A percentile compares a stretch with the other conserved stretches of the same genome.
Conservation (phyloP, 2,888 invertebrate genomes). For the Cyclophora punctaria region DNA sequence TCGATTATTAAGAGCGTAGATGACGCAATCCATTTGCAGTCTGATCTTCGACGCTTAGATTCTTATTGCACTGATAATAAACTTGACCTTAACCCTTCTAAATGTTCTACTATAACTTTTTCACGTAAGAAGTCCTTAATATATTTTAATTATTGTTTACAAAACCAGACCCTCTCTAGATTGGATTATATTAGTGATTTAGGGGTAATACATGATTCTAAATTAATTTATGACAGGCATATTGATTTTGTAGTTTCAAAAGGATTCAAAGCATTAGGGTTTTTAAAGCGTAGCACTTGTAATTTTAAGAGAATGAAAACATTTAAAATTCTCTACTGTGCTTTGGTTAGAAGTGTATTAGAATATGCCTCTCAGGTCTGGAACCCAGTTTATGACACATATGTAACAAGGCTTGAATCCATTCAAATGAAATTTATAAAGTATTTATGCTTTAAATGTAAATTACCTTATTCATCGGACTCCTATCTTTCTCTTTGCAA, state of each 20-base stretch:
- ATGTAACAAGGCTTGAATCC: too few species aligned
- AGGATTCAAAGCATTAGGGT: not conserved
- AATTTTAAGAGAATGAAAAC: too few species aligned
- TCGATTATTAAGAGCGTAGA: not conserved
- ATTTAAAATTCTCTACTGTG: too few species aligned
- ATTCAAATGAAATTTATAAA: too few species aligned
- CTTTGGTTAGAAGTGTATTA: too few species aligned
- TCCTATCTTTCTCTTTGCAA: too few species aligned
- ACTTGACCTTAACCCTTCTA: slow-evolving; percentile 3
- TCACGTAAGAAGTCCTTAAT: not conserved
- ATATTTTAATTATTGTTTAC: not conserved
- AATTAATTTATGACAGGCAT: slow-evolving; percentile 2
- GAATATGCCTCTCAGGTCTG: too few species aligned
- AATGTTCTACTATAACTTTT: slow-evolving; percentile 1
- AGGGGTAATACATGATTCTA: slow-evolving; percentile 4
- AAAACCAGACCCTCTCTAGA: not conserved
- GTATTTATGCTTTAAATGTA: too few species aligned
- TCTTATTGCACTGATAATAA: slow-evolving; percentile 2
- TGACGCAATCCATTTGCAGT: not conserved
- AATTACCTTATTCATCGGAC: too few species aligned
- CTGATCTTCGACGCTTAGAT: not conserved
- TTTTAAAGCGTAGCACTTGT: too few species aligned
- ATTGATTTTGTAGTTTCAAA: slow-evolving; percentile 1
- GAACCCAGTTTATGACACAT: too few species aligned
- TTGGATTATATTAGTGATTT: slow-evolving; percentile 2